Conservation (phyloP, 1,140 invertebrate genomes). For the Apis mellifera region DNA sequence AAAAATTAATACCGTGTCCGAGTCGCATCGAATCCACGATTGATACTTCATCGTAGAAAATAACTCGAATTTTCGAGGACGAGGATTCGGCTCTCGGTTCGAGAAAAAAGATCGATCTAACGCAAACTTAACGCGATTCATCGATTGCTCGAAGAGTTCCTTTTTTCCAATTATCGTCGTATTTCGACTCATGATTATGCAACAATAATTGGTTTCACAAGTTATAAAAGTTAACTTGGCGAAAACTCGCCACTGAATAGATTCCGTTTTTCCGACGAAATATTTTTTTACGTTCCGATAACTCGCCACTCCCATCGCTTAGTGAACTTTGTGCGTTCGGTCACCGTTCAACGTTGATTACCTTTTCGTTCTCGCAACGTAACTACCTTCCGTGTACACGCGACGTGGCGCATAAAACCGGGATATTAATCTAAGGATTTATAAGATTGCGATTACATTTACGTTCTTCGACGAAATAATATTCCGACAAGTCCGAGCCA, state of each 20-base stretch:
- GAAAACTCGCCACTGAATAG: neutral
- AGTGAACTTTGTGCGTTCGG: neutral
- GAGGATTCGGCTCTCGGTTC: too few species aligned
- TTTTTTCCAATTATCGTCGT: neutral
- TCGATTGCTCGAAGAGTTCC: too few species aligned
- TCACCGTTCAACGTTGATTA: neutral
- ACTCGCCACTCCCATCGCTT: neutral
- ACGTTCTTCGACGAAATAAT: too few species aligned
- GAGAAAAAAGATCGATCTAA: neutral
- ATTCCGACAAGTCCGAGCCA: too few species aligned
- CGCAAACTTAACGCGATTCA: too few species aligned
- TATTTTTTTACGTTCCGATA: constrained; percentile 4
- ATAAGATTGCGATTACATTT: neutral
- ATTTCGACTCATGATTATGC: too few species aligned
- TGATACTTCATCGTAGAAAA: neutral
- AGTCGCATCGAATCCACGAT: too few species aligned
- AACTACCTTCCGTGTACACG: neutral
- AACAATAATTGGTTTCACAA: too few species aligned
- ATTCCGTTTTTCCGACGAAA: neutral
- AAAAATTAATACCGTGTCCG: constrained; percentile 16
- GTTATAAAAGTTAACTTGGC: too few species aligned
- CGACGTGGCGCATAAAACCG: neutral
- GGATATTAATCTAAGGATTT: neutral
- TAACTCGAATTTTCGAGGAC: neutral
- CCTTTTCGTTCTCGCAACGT: neutral